phyloP scores from a whole-genome alignment of 2,888 invertebrate genomes.

The Phrixothrix hirtus region DNA sequence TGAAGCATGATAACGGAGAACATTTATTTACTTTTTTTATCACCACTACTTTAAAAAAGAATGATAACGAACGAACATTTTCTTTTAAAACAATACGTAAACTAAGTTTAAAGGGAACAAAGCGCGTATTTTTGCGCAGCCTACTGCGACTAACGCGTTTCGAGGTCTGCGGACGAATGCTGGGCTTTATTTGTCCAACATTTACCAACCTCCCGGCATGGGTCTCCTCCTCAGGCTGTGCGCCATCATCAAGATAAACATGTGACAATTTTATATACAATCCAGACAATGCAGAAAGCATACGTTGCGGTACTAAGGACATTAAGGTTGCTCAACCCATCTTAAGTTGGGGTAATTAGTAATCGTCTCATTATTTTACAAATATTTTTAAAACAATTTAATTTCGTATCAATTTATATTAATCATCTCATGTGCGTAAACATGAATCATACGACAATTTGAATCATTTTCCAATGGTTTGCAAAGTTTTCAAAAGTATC shows the following conservation, averaged over 20 bases:
- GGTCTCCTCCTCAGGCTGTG: slow-evolving; percentile 15
- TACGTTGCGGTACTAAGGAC: neutral
- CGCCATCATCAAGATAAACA: slow-evolving; percentile 20
- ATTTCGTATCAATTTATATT: too few relatives aligned
- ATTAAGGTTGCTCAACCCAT: neutral
- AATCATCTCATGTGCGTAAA: too few relatives aligned
- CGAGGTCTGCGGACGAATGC: slow-evolving; percentile 27
- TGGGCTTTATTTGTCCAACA: slow-evolving; percentile 23
- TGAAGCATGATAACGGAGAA: slow-evolving; percentile 3
- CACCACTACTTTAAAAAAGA: slow-evolving; percentile 5
- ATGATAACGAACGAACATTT: neutral
- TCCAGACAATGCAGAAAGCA: slow-evolving; percentile 15
- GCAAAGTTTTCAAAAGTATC: too few relatives aligned
- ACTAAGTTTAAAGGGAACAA: neutral
- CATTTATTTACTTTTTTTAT: slow-evolving; percentile 7
- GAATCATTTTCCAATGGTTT: too few relatives aligned
- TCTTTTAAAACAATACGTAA: slow-evolving; percentile 6
- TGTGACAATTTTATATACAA: slow-evolving; percentile 20
- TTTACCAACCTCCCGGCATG: slow-evolving; percentile 20
- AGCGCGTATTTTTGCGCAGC: slow-evolving; percentile 14
- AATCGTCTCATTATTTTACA: too few relatives aligned
- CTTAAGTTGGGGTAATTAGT: too few relatives aligned
- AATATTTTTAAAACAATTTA: too few relatives aligned
- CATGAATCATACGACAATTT: too few relatives aligned
- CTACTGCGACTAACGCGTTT: slow-evolving; percentile 18